These are phyloP conservation scores for Pasiphila rectangulata DNA, from an alignment of 2,888 invertebrate species.

Conservation along the genomic window DNA sequence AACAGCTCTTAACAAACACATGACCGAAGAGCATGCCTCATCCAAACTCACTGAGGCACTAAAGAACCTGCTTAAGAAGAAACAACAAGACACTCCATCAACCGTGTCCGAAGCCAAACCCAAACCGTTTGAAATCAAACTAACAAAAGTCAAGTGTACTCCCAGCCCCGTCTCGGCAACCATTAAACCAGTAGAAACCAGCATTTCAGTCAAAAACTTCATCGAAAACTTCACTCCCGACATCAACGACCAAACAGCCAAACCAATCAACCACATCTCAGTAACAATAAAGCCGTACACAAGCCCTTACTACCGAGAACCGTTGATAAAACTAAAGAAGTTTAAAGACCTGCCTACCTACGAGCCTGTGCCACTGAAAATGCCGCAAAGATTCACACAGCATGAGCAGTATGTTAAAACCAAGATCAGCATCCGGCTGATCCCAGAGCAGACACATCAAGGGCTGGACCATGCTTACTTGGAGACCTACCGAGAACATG, in stretches of 20 bases:
- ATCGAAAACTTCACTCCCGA: constrained; percentile 66
- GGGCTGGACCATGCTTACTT: constrained; percentile 21
- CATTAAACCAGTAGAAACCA: constrained; percentile 39
- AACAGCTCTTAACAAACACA: constrained; percentile 47
- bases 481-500: constrained; percentile 27
- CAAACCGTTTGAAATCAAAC: constrained; percentile 46
- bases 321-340: constrained; percentile 53
- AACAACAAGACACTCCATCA: constrained; percentile 35
- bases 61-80: constrained; percentile 54
- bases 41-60: constrained; percentile 64
- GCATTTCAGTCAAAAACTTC: constrained; percentile 60
- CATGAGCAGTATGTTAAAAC: constrained; percentile 31
- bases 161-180: constrained; percentile 34
- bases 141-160: constrained; percentile 45
- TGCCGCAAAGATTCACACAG: constrained; percentile 54
- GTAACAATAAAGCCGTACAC: constrained; percentile 41
- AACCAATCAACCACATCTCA: constrained; percentile 24
- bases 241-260: constrained; percentile 31
- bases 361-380: constrained; percentile 35
- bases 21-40: constrained; percentile 46
- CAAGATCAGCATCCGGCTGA: constrained; percentile 43
- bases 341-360: constrained; percentile 34
- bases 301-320: constrained; percentile 20
- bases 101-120: constrained; percentile 5
- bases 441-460: constrained; percentile 23